phyloP scores from a whole-genome alignment of 2,113 vertebrate genomes.

The Corythornis cristatus region DNA sequence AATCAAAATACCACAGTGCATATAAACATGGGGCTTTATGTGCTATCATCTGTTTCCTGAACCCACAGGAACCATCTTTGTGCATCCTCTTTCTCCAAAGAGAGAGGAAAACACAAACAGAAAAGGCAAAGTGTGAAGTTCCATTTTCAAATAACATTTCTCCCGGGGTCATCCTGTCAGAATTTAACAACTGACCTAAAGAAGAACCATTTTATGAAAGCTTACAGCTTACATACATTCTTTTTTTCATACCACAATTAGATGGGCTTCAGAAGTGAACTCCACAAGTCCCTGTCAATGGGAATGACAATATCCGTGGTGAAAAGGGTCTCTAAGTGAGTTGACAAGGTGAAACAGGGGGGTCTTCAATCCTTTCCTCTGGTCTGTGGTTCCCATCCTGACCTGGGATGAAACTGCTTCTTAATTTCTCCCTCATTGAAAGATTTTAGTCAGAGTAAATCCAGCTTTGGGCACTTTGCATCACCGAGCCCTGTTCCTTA shows the following conservation, averaged over 20 bases:
- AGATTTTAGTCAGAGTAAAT: neutral
- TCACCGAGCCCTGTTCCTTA: neutral
- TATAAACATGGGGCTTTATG: neutral
- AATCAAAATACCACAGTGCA: neutral
- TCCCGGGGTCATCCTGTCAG: neutral
- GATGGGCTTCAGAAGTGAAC: no score
- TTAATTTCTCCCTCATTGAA: neutral
- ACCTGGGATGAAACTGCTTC: neutral
- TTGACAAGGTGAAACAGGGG: neutral
- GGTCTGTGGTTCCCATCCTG: neutral
- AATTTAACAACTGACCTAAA: neutral
- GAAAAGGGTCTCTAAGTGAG: neutral
- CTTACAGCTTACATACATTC: neutral
- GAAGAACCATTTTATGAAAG: neutral
- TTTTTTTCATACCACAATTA: neutral
- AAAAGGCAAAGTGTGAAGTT: neutral
- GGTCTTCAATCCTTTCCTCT: neutral
- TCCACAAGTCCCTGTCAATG: neutral
- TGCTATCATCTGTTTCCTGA: slow-evolving; percentile 14
- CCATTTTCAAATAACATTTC: neutral
- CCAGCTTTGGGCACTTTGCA: neutral
- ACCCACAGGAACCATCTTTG: neutral
- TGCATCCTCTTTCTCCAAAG: neutral
- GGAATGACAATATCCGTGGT: neutral
- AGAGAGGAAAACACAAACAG: neutral